These are phyloP conservation scores for Limnodromus scolopaceus DNA, from an alignment of 2,797 vertebrate species.

Conservation along the genomic window DNA sequence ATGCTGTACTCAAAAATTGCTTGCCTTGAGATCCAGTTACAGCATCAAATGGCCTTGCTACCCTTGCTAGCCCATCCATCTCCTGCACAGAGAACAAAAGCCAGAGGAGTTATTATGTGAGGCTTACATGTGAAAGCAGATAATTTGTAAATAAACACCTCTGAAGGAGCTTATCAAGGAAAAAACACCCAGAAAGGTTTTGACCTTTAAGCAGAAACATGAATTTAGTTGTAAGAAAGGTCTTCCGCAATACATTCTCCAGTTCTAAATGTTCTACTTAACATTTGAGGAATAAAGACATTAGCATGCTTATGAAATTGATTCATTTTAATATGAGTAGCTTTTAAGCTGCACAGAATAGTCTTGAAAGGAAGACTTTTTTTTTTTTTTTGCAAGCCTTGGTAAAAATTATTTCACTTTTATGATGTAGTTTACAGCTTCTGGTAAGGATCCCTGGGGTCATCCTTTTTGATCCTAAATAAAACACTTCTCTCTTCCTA, in stretches of 20 bases:
- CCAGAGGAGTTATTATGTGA: not conserved
- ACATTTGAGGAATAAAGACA: slow-evolving; percentile 26
- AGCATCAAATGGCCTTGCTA: slow-evolving; percentile 2
- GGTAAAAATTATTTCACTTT: slow-evolving; percentile 24
- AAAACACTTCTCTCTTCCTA: not conserved
- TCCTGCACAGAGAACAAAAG: slow-evolving; percentile 15
- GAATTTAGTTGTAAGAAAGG: slow-evolving; percentile 7
- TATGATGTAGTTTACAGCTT: slow-evolving; percentile 5
- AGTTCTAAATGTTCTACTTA: slow-evolving; percentile 48
- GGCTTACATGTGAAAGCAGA: not conserved
- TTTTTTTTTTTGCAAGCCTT: not conserved
- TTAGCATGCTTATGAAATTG: slow-evolving; percentile 8
- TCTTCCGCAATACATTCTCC: not conserved
- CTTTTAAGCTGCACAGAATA: not conserved
- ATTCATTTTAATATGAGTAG: not conserved
- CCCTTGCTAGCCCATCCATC: not conserved
- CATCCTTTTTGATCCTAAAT: not conserved
- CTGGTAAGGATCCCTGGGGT: slow-evolving; percentile 2
- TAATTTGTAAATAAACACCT: slow-evolving; percentile 32
- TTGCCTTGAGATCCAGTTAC: not conserved
- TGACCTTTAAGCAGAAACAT: slow-evolving; percentile 43
- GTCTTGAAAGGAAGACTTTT: not conserved
- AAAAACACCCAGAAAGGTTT: slow-evolving; percentile 3
- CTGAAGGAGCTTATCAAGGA: slow-evolving; percentile 35
- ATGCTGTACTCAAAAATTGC: not conserved